Evolutionary conservation across 2,888 invertebrate species (phyloP).

Genomic region (Ichneumon xanthorius): DNA sequence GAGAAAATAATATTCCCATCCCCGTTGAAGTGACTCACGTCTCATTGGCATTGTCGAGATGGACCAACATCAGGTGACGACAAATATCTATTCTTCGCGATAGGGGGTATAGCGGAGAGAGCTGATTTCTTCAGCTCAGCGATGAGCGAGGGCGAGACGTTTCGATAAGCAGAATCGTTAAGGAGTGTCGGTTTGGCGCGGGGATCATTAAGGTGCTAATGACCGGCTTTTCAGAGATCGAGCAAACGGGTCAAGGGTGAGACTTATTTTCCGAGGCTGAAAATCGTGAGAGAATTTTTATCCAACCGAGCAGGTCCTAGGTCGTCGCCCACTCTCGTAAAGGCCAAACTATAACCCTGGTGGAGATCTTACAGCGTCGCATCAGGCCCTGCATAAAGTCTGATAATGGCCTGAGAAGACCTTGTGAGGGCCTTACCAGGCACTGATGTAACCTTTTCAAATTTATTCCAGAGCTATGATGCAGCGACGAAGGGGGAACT

Average conservation of each 20-base stretch:
- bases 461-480: background rate
- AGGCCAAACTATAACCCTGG: too few relatives aligned
- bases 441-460: too few relatives aligned
- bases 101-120: conserved; percentile 5
- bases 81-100: conserved; percentile 20
- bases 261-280: background rate
- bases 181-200: conserved; percentile 18
- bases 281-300: conserved; percentile 14
- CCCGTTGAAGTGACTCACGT: conserved; percentile 8
- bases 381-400: too few relatives aligned
- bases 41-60: conserved; percentile 7
- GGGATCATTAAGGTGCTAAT: conserved; percentile 55
- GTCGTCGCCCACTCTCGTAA: background rate
- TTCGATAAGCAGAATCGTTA: conserved; percentile 52
- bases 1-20: conserved; percentile 19
- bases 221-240: conserved; percentile 49
- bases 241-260: conserved; percentile 47
- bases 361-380: too few relatives aligned
- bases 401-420: too few relatives aligned
- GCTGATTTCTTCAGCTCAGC: background rate
- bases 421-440: too few relatives aligned
- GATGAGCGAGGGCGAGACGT: conserved; percentile 12
- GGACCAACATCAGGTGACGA: background rate
- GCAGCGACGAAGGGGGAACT: background rate
- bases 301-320: background rate